These are phyloP conservation scores for Drosophila novamexicana DNA, from an alignment of 1,140 invertebrate genomes.

Conservation along the genomic window DNA sequence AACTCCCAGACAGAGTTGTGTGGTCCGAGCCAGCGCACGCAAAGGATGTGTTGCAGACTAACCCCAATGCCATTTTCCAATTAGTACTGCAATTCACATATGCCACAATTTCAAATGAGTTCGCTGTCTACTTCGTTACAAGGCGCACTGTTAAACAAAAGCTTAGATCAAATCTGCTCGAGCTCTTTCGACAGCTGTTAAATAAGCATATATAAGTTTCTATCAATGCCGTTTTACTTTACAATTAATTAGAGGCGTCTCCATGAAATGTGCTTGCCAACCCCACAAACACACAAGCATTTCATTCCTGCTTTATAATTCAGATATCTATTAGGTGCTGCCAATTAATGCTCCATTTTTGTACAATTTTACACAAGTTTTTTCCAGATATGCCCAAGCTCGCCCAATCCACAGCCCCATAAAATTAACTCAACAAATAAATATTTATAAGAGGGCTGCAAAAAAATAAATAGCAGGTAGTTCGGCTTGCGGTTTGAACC, in stretches of 20 bases:
- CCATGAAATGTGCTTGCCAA: background rate
- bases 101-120: constrained; percentile 3
- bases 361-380: too few relatives aligned
- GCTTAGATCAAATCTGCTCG: background rate
- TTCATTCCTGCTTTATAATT: background rate
- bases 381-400: too few relatives aligned
- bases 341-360: too few relatives aligned
- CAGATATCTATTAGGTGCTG: too few relatives aligned
- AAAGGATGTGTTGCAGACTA: constrained; percentile 2
- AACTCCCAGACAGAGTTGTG: background rate
- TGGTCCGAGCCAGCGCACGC: constrained; percentile 7
- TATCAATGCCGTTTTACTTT: background rate
- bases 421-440: too few relatives aligned
- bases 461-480: too few relatives aligned
- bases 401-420: too few relatives aligned
- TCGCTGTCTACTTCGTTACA: background rate
- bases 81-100: constrained; percentile 21
- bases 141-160: constrained; percentile 3
- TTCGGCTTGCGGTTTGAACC: too few relatives aligned
- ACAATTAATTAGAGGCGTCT: background rate
- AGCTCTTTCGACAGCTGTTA: background rate
- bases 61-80: constrained; percentile 24
- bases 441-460: too few relatives aligned
- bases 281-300: background rate
- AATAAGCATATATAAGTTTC: background rate